Percentiles rank a stretch among this genome's conserved stretches.
Conservation (phyloP, 2,797 vertebrate genomes). For the Cygnus olor region DNA sequence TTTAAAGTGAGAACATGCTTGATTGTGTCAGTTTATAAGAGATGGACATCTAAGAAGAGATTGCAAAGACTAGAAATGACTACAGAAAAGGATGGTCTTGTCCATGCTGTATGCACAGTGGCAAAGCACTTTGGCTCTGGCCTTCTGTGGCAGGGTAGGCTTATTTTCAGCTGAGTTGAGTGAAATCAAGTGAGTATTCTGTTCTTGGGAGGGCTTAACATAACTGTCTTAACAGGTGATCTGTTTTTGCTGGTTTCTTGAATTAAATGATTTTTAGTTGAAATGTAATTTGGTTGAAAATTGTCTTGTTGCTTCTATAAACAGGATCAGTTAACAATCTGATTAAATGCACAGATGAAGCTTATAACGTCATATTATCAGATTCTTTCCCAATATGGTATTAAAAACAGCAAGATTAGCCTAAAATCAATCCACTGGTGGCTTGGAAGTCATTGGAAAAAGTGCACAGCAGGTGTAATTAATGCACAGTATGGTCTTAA, state of each 20-base stretch:
- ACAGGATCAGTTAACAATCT: neutral
- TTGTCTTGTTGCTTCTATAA: neutral
- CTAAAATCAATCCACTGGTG: conserved; percentile 36
- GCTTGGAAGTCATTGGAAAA: conserved; percentile 35
- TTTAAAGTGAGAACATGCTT: neutral
- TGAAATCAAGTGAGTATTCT: neutral
- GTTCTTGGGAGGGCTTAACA: neutral
- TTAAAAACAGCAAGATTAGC: conserved; percentile 38
- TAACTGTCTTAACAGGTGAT: neutral
- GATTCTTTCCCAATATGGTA: conserved; percentile 1
- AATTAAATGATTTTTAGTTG: neutral
- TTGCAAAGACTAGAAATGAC: neutral
- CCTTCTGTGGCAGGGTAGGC: neutral
- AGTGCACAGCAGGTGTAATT: conserved; percentile 63
- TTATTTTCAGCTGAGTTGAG: neutral
- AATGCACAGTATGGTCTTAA: conserved; percentile 47
- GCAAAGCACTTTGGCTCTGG: neutral
- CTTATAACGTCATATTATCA: conserved; percentile 6
- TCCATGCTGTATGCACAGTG: neutral
- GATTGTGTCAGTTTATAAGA: neutral
- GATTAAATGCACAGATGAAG: conserved; percentile 41
- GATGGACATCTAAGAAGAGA: neutral
- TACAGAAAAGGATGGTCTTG: neutral
- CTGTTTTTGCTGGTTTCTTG: neutral
- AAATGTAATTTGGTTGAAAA: neutral